Base-by-base conservation (phyloP, 2,888 invertebrate genomes). In the Glyphotaelius pellucidus region DNA sequence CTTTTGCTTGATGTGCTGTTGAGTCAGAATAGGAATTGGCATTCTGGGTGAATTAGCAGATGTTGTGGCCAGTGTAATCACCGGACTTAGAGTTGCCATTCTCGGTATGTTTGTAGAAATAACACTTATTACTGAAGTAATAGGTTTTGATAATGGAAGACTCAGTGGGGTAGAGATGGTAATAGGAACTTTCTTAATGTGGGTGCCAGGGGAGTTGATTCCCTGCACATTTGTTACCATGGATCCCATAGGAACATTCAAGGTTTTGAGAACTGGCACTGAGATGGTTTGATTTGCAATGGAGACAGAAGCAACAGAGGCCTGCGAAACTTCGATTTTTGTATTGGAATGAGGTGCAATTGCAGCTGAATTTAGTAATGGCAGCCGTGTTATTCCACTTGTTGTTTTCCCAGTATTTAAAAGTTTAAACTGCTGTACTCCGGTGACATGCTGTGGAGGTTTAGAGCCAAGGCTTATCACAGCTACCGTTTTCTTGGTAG, bases 261-360 rank as follows among this genome's bases (percentile, higher is more conserved):
- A 94, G 93, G 95, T 96, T 94, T 96, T 96, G 80, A 96, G 94
- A 19, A 96, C 96, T 0, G 96, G 96, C 19, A 96, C 96, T 0
- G 96, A 96, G 88, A 96, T 96, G 9, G 96, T 96, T 93, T 96
- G 96, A 93, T 96, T 96, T 7, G 96, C 96, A 84, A 96, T 96
- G 1, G 96, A 96, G 11, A 96, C 96, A 0, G 96, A 96, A 15
- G 96, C 96, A 1, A 96, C 97, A 19, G 97, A 97, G 9, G 97
- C 96, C 94, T 96, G 97, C 3, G 96, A 96, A 1, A 96, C 96
- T 94, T 97, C 97, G 80, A 96, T 95, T 93, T 96, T 96, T 2
- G 96, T 95, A 91, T 96, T 95, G 3, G 95, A 93, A 93, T 96
- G 96, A 9, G 95, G 95, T 1, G 96, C 95, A 2, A 95, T 94